Conservation (phyloP, 2,113 vertebrate species). For the Lamprologus sp. region DNA sequence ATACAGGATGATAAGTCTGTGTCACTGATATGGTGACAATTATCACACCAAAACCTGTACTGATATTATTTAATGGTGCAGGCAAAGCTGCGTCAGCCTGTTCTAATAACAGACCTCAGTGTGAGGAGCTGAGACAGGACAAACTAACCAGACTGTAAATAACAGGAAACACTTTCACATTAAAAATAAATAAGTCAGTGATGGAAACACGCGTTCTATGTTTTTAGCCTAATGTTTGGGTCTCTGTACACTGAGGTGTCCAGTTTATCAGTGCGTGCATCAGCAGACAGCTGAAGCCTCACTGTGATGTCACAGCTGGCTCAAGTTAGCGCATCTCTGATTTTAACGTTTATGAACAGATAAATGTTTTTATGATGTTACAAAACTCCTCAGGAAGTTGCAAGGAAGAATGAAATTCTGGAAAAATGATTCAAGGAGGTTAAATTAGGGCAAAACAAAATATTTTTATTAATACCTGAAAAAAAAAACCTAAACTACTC, state of each 20-base stretch:
- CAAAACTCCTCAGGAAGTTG: neutral
- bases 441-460: rapidly evolving
- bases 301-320: neutral
- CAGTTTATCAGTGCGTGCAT: neutral
- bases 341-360: rapidly evolving
- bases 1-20: rapidly evolving
- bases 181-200: neutral
- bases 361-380: neutral
- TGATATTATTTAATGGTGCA: rapidly evolving
- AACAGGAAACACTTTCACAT: neutral
- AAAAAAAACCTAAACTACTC: neutral
- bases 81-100: neutral
- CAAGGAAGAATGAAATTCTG: neutral
- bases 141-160: neutral
- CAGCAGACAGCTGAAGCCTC: neutral
- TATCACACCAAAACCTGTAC: rapidly evolving
- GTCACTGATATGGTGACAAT: neutral
- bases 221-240: neutral
- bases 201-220: rapidly evolving
- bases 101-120: neutral
- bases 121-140: neutral
- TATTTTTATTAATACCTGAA: neutral
- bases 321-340: neutral
- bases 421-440: neutral
- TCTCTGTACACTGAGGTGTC: rapidly evolving